These are phyloP conservation scores for Ctenochaetus hawaiiensis DNA, from an alignment of 2,797 vertebrate genomes.

Conservation along the genomic window DNA sequence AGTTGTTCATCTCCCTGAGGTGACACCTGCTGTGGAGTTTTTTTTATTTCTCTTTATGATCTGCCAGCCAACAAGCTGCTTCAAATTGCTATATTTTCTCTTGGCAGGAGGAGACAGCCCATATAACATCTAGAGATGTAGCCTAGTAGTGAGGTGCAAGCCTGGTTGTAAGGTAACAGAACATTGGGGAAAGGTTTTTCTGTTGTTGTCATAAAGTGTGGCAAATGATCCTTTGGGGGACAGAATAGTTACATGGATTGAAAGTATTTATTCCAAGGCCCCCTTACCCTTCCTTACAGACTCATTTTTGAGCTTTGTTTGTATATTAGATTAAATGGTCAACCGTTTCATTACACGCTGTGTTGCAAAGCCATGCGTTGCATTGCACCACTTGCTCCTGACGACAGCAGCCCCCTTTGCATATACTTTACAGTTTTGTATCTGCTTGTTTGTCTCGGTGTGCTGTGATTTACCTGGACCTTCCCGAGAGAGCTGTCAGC, in stretches of 20 bases:
- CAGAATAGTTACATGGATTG: slow-evolving; percentile 32
- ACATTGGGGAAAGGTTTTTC: slow-evolving; percentile 31
- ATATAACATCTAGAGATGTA: slow-evolving; percentile 73
- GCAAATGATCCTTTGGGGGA: not conserved
- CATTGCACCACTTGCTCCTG: slow-evolving; percentile 29
- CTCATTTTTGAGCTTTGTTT: slow-evolving; percentile 48
- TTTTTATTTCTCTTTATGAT: slow-evolving; percentile 73
- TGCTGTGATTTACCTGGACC: slow-evolving; percentile 59
- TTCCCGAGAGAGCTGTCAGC: slow-evolving; percentile 70
- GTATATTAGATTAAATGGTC: slow-evolving; percentile 52
- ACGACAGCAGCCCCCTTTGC: slow-evolving; percentile 36
- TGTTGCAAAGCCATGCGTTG: slow-evolving; percentile 5
- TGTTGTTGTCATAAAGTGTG: slow-evolving; percentile 15
- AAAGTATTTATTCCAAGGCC: slow-evolving; percentile 31
- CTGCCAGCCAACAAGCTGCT: slow-evolving; percentile 78
- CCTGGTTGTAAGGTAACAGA: slow-evolving; percentile 39
- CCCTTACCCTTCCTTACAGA: slow-evolving; percentile 7
- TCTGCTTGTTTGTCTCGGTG: slow-evolving; percentile 54
- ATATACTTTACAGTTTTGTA: slow-evolving; percentile 42
- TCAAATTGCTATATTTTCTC: slow-evolving; percentile 80
- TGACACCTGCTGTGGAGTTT: slow-evolving; percentile 76
- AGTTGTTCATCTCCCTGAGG: slow-evolving; percentile 81
- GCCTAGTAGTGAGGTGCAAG: slow-evolving; percentile 34
- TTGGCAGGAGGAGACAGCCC: slow-evolving; percentile 73
- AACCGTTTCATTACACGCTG: slow-evolving; percentile 26